phyloP scores from a whole-genome alignment of 1,140 invertebrate species.

The Drosophila obscura region DNA sequence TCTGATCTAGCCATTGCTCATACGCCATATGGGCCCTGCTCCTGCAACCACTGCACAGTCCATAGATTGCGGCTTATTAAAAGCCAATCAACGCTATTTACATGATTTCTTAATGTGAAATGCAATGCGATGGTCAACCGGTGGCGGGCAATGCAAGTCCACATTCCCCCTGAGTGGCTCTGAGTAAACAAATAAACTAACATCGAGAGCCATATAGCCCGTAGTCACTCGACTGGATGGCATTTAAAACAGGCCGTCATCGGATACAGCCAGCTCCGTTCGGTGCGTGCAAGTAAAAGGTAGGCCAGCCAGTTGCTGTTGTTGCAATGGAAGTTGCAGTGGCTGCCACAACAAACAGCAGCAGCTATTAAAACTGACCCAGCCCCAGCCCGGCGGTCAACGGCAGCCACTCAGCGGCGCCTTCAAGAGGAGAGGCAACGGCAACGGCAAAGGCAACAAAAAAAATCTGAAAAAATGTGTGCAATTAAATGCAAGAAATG shows the following conservation, averaged over 20 bases:
- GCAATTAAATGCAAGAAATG: conserved; percentile 81
- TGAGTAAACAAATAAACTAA: conserved; percentile 34
- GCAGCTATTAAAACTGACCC: conserved; percentile 72
- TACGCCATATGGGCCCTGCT: conserved; percentile 49
- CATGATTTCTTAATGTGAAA: conserved; percentile 75
- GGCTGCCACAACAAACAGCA: conserved; percentile 8
- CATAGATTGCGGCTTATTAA: conserved; percentile 25
- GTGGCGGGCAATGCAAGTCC: conserved; percentile 60
- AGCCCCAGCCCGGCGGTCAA: conserved; percentile 76
- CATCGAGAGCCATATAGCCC: conserved; percentile 25
- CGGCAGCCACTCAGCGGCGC: conserved; percentile 63
- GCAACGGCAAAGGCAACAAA: conserved; percentile 19
- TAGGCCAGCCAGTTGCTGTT: conserved; percentile 50
- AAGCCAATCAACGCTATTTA: conserved; percentile 63
- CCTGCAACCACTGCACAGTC: conserved; percentile 5
- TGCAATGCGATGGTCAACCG: conserved; percentile 74
- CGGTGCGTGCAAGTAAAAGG: conserved; percentile 63
- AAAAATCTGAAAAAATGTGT: conserved; percentile 57
- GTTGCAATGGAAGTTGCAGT: conserved; percentile 15
- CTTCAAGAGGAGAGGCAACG: conserved; percentile 36
- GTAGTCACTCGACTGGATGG: conserved; percentile 57
- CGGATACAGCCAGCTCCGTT: conserved; percentile 26
- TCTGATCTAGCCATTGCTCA: conserved; percentile 42
- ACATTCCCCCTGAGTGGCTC: conserved; percentile 12
- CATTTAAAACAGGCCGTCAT: conserved; percentile 71